Conservation (phyloP, 2,888 invertebrate genomes). For the Meiosimyza decipiens region DNA sequence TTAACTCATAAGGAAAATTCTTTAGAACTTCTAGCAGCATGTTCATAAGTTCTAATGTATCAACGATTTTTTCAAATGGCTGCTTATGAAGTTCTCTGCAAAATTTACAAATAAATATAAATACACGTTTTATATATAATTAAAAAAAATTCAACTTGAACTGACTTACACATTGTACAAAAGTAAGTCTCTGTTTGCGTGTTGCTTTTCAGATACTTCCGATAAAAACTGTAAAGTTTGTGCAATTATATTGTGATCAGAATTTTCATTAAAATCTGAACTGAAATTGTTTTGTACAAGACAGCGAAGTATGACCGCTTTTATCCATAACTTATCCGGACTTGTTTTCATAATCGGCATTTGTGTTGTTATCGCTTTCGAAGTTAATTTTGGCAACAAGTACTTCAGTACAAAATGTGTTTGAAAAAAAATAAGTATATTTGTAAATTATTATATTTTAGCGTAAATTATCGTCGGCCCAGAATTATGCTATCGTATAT, state of each 20-base stretch:
- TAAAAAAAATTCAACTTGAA: not conserved
- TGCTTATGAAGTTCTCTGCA: constrained; percentile 55
- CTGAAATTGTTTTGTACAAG: constrained; percentile 61
- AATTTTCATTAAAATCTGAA: constrained; percentile 53
- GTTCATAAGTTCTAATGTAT: constrained; percentile 60
- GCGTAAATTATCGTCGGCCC: too few relatives aligned
- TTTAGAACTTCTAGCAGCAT: constrained; percentile 58
- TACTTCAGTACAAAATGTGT: constrained; percentile 47
- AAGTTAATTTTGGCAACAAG: constrained; percentile 54
- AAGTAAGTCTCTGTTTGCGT: constrained; percentile 61
- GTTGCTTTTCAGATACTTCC: constrained; percentile 57
- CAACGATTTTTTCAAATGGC: constrained; percentile 50
- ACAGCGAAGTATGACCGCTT: constrained; percentile 55
- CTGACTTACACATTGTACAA: constrained; percentile 67
- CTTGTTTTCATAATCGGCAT: constrained; percentile 55
- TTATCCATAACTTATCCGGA: constrained; percentile 56
- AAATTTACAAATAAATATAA: constrained; percentile 18
- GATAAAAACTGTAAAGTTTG: constrained; percentile 59
- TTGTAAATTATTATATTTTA: not conserved
- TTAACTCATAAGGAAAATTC: constrained; percentile 59
- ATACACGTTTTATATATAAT: not conserved
- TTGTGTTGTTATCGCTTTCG: constrained; percentile 51
- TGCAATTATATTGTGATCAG: constrained; percentile 58
- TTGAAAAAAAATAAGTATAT: not conserved
- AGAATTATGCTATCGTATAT: too few relatives aligned